phyloP scores from a whole-genome alignment of 2,113 vertebrate genomes.

The Lophura nycthemera region DNA sequence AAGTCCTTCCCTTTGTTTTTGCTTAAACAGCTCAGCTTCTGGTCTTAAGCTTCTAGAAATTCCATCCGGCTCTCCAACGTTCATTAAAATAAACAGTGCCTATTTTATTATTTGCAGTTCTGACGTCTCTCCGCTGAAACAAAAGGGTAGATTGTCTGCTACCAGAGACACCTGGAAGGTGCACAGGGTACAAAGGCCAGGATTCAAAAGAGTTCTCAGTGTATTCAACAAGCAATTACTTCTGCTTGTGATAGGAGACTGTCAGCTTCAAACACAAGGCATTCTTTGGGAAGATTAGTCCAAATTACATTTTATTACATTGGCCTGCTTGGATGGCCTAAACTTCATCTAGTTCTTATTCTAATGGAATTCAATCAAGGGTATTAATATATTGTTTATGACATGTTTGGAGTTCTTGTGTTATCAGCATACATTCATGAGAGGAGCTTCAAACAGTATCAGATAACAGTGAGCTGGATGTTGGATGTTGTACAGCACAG shows the following conservation, averaged over 20 bases:
- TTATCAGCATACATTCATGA: constrained; percentile 90
- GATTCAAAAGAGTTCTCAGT: constrained; percentile 84
- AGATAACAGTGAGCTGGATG: constrained; percentile 90
- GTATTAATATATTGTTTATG: constrained; percentile 92
- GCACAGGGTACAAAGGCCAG: constrained; percentile 80
- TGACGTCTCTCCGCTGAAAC: constrained; percentile 77
- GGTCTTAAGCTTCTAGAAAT: constrained; percentile 73
- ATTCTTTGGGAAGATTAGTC: constrained; percentile 97
- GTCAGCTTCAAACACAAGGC: constrained; percentile 92
- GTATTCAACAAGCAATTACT: constrained; percentile 92
- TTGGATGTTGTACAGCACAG: constrained; percentile 88
- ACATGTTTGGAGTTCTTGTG: constrained; percentile 93
- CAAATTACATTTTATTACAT: constrained; percentile 99
- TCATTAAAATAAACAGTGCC: constrained; percentile 75
- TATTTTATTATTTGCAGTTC: constrained; percentile 80
- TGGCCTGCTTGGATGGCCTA: constrained; percentile 83
- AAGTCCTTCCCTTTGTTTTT: constrained; percentile 42
- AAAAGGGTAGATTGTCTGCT: constrained; percentile 88
- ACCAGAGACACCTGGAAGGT: constrained; percentile 91
- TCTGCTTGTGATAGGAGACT: constrained; percentile 87
- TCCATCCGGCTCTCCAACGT: constrained; percentile 69
- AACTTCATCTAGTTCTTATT: constrained; percentile 88
- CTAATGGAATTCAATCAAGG: constrained; percentile 91
- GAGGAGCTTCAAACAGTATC: constrained; percentile 90
- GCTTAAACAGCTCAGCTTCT: constrained; percentile 18